Evolutionary conservation across 2,888 invertebrate species (phyloP), one percentile per base, ranked within the genome.

Genomic region (Nymphalis c-album): DNA sequence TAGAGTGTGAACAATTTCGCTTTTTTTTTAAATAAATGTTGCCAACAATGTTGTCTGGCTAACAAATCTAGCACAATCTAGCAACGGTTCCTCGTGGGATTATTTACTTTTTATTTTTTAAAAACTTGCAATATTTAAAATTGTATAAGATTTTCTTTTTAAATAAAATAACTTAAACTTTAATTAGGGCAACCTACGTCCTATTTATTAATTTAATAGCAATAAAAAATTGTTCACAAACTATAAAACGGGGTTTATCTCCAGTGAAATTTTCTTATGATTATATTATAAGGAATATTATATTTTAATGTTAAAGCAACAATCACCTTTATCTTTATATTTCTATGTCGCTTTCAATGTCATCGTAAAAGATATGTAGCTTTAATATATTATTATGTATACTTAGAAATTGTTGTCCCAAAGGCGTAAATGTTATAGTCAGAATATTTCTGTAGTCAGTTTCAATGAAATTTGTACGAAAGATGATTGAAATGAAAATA

Each of bases 281-380:
- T 90, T 91, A 57, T 40, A 91, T 83, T 84, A 76, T 91, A 90
- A 90, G 90, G 84, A 84, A 82, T 74, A 85, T 80, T 85, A 84
- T 90, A 90, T 89, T 88, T 88, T 87, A 90, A 84, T 80, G 84
- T 86, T 76, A 84, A 82, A 81, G 82, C 86, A 86, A 83, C 80
- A 40, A 13, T 40, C 40, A 40, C 40, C 40, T 82, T 81, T 67
- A 81, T 82, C 63, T 67, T 82, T 85, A 84, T 84, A 85, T 87
- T 87, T 89, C 82, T 87, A 88, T 87, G 82, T 90, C 90, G 90
- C 90, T 91, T 91, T 91, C 82, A 85, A 85, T 91, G 90, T 90
- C 85, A 85, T 76, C 72, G 72, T 76, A 76, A 74, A 74, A 40
- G 35, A 62, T 20, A 64, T 67, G 74, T 78, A 80, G 80, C 78